These are phyloP conservation scores for Phoeniculus purpureus DNA, from an alignment of 2,797 vertebrate species.

Conservation along the genomic window DNA sequence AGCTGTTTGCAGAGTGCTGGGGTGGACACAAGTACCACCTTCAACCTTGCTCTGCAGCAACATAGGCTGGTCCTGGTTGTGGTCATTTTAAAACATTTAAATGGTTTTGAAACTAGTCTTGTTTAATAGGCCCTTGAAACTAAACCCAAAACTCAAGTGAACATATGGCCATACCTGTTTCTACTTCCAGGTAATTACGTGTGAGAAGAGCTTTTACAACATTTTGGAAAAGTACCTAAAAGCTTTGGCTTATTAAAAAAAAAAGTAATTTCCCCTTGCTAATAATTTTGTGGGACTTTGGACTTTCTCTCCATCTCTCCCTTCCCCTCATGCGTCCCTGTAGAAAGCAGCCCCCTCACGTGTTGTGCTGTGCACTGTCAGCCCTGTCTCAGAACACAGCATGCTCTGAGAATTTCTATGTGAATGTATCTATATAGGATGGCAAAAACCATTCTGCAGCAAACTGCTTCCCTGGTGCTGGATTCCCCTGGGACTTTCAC, in stretches of 20 bases:
- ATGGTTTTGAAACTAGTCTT: slow-evolving; percentile 50
- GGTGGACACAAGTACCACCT: neutral
- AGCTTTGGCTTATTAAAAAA: slow-evolving; percentile 6
- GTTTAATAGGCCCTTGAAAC: slow-evolving; percentile 68
- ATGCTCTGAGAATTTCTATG: neutral
- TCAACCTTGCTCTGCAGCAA: neutral
- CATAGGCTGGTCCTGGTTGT: slow-evolving; percentile 65
- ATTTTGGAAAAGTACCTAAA: slow-evolving; percentile 47
- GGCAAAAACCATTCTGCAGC: neutral
- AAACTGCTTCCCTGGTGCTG: neutral
- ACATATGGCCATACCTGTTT: neutral
- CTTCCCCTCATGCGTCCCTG: neutral
- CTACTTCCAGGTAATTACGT: slow-evolving; percentile 12
- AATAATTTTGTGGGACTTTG: slow-evolving; percentile 13
- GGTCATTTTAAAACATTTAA: slow-evolving; percentile 53
- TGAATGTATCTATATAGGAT: neutral
- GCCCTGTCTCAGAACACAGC: neutral
- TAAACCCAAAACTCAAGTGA: slow-evolving; percentile 47
- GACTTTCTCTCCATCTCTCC: neutral
- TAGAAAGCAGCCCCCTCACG: neutral
- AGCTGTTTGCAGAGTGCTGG: neutral
- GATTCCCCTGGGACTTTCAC: neutral
- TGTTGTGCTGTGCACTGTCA: neutral
- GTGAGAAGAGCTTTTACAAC: slow-evolving; percentile 11
- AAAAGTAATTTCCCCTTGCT: slow-evolving; percentile 11